Conservation (phyloP, 30 jellyfish, hydroid and myxozoan genomes). For the Haliclystus octoradiatus region DNA sequence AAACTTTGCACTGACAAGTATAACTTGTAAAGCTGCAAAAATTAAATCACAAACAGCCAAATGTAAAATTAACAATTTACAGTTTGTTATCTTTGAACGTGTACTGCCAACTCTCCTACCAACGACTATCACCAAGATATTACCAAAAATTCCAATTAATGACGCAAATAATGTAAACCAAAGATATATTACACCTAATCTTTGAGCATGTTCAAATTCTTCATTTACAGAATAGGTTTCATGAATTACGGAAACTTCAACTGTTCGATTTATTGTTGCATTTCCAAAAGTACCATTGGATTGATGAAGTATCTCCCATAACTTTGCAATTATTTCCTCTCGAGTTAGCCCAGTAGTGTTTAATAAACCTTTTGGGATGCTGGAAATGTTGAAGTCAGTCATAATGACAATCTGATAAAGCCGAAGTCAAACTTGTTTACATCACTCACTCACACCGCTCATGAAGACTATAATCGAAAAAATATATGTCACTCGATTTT, state of each 20-base stretch:
- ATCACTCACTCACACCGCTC: too few species aligned
- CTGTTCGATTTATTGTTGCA: too few species aligned
- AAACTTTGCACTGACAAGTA: slow-evolving; percentile 7
- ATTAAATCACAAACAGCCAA: slow-evolving; percentile 27
- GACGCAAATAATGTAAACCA: slow-evolving; percentile 3
- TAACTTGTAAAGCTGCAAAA: slow-evolving; percentile 10
- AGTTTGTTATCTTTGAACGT: slow-evolving; percentile 4
- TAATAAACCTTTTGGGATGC: too few species aligned
- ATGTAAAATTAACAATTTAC: slow-evolving; percentile 17
- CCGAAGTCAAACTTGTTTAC: too few species aligned
- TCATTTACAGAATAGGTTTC: too few species aligned
- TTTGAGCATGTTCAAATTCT: not conserved
- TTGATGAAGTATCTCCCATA: not conserved
- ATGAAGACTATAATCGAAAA: too few species aligned
- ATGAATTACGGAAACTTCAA: too few species aligned
- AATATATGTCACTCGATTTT: too few species aligned
- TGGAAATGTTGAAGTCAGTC: too few species aligned
- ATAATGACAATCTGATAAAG: too few species aligned
- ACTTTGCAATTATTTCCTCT: not conserved
- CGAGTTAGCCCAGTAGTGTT: not conserved
- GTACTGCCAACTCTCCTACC: slow-evolving; percentile 8
- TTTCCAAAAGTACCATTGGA: not conserved
- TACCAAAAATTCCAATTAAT: slow-evolving; percentile 17
- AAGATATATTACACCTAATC: too few species aligned
- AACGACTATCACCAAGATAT: slow-evolving; percentile 13